phyloP scores from a whole-genome alignment of 2,888 invertebrate species.

The Eurois occulta region DNA sequence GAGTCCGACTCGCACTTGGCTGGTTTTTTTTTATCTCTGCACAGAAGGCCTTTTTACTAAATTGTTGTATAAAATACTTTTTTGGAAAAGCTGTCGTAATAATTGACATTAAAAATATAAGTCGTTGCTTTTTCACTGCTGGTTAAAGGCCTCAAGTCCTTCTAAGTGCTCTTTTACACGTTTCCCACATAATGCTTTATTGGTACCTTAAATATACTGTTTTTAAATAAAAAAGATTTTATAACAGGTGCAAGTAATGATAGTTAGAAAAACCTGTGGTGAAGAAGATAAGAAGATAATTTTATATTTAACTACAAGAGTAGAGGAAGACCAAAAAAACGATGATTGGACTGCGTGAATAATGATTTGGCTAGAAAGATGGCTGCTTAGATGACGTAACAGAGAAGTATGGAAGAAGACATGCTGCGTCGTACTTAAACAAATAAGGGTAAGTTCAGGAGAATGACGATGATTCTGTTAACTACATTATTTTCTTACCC shows the following conservation, averaged over 20 bases:
- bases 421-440: neutral
- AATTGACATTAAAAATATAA: neutral
- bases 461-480: neutral
- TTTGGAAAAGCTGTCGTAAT: neutral
- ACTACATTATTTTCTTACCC: neutral
- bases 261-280: neutral
- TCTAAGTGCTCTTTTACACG: neutral
- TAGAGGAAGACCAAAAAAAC: neutral
- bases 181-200: neutral
- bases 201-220: neutral
- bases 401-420: neutral
- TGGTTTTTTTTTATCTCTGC: too few species aligned
- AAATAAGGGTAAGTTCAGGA: neutral
- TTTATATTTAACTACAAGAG: neutral
- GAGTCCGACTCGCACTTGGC: too few species aligned
- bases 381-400: neutral
- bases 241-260: neutral
- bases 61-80: neutral
- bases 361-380: neutral
- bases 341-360: neutral
- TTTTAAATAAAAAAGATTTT: neutral
- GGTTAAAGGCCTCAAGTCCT: neutral
- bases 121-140: neutral
- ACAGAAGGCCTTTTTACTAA: neutral
- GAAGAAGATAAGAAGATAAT: fast-evolving